Evolutionary conservation across 2,113 vertebrate genomes (phyloP).

Genomic region (Thalassoma bifasciatum): DNA sequence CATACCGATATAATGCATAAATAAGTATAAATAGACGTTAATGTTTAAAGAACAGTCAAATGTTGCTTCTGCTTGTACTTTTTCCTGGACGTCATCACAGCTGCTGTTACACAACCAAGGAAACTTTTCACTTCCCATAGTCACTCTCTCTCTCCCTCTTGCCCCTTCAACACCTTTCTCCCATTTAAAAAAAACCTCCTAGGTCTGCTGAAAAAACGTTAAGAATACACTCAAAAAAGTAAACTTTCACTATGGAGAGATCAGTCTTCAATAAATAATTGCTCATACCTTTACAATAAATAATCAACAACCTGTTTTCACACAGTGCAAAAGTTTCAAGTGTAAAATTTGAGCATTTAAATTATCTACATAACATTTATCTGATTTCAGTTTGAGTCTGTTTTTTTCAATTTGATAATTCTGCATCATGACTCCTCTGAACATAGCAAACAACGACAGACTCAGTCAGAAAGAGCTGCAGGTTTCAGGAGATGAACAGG

Average conservation of each 20-base stretch:
- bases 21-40: background rate
- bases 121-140: constrained; percentile 5
- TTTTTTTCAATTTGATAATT: background rate
- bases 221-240: too few relatives aligned
- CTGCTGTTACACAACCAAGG: background rate
- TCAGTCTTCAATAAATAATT: background rate
- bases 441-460: background rate
- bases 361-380: too few relatives aligned
- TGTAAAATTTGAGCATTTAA: background rate
- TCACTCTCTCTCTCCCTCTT: background rate
- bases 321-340: too few relatives aligned
- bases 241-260: background rate
- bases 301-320: background rate
- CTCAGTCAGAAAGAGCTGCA: background rate
- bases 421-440: background rate
- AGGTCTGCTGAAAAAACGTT: too few relatives aligned
- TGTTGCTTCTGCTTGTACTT: background rate
- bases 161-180: too few relatives aligned
- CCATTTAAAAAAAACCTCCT: background rate
- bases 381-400: background rate
- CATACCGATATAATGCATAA: background rate
- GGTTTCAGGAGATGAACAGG: background rate
- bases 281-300: constrained; percentile 9
- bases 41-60: background rate
- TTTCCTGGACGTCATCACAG: background rate